A percentile compares a stretch with the other conserved stretches of the same genome.
phyloP scores from a whole-genome alignment of 1,140 invertebrate genomes.

The Solenopsis invicta region DNA sequence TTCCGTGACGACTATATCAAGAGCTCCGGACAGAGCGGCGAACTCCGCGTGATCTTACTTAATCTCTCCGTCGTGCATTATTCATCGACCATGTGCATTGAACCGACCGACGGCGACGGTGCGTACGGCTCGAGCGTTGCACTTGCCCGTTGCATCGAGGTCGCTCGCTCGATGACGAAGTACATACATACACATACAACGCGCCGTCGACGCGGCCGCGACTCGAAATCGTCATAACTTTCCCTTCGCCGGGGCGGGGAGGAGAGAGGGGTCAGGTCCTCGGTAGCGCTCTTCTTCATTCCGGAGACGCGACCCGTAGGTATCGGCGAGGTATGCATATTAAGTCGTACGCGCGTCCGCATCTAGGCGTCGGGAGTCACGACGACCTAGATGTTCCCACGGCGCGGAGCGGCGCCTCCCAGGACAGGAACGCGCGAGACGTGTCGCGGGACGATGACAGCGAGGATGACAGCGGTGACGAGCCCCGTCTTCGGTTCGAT shows the following conservation, averaged over 20 bases:
- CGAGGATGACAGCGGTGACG: not conserved
- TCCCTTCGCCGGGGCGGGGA: conserved; percentile 56
- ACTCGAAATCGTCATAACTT: conserved; percentile 70
- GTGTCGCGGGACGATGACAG: not conserved
- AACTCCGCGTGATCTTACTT: conserved; percentile 43
- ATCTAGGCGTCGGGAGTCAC: conserved; percentile 61
- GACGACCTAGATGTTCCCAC: conserved; percentile 59
- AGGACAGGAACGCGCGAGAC: conserved; percentile 35
- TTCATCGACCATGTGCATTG: conserved; percentile 42
- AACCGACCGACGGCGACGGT: not conserved
- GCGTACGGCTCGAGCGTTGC: conserved; percentile 11
- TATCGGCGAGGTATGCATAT: conserved; percentile 67
- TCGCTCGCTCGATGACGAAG: conserved; percentile 23
- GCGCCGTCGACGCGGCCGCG: not conserved
- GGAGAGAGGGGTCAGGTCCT: no score
- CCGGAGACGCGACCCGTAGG: conserved; percentile 33
- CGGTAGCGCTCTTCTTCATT: conserved; percentile 67
- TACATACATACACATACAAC: no score
- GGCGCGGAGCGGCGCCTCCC: no score
- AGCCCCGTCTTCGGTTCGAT: not conserved
- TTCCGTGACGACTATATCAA: not conserved
- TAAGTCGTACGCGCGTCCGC: conserved; percentile 57
- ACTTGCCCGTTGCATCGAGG: conserved; percentile 51
- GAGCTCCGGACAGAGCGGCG: not conserved
- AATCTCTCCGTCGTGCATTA: conserved; percentile 53